Conservation (phyloP, 1,140 invertebrate genomes). For the Habropoda laboriosa region DNA sequence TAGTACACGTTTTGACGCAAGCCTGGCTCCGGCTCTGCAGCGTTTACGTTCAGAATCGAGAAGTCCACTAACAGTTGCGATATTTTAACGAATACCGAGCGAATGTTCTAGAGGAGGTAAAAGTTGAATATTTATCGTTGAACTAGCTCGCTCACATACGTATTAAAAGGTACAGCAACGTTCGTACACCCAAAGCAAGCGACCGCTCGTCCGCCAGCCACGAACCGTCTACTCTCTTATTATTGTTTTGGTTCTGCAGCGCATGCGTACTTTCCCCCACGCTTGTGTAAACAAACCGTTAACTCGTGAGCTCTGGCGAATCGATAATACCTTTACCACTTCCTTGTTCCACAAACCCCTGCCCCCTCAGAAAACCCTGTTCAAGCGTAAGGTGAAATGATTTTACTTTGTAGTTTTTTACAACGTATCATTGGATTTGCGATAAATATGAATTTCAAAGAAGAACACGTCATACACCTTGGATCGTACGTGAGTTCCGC, state of each 20-base stretch:
- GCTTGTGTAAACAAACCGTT: constrained; percentile 82
- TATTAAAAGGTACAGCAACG: background rate
- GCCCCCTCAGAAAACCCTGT: background rate
- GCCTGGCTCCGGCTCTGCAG: background rate
- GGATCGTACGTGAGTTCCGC: background rate
- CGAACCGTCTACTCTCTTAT: constrained; percentile 80
- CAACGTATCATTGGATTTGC: background rate
- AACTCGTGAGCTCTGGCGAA: constrained; percentile 77
- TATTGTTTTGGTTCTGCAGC: constrained; percentile 79
- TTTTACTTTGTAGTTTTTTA: background rate
- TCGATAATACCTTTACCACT: constrained; percentile 76
- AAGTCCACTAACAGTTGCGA: background rate
- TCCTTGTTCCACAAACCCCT: constrained; percentile 49
- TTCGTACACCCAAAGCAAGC: constrained; percentile 41
- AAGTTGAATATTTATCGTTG: background rate
- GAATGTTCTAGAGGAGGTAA: background rate
- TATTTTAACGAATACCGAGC: background rate
- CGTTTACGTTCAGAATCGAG: background rate
- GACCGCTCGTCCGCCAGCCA: constrained; percentile 69
- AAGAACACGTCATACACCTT: background rate
- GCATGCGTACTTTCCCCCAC: constrained; percentile 74
- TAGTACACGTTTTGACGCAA: constrained; percentile 41
- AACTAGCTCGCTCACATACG: background rate
- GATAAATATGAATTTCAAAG: background rate
- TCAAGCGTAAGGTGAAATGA: background rate